A percentile compares a stretch with the other conserved stretches of the same genome.
phyloP scores from a whole-genome alignment of 2,888 invertebrate species.

The Lithophane socia region DNA sequence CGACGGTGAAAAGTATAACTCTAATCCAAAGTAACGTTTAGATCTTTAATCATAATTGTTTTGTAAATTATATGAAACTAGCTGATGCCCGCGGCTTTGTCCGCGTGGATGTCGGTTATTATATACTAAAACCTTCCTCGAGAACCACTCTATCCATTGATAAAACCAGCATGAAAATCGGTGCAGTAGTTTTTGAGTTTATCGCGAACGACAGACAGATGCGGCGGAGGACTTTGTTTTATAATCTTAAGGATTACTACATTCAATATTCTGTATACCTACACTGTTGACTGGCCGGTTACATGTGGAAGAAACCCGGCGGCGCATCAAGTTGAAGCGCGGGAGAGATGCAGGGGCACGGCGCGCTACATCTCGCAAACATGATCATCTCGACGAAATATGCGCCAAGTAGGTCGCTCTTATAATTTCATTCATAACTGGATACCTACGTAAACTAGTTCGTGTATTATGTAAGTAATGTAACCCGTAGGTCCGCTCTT shows the following conservation, averaged over 20 bases:
- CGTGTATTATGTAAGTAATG: conserved; percentile 63
- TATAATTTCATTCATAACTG: conserved; percentile 73
- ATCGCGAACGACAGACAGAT: too few species aligned
- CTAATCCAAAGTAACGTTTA: not conserved
- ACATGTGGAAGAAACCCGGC: conserved; percentile 25
- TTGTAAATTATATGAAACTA: not conserved
- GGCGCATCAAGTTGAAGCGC: conserved; percentile 52
- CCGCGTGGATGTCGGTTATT: too few species aligned
- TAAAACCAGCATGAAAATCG: too few species aligned
- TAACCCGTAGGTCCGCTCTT: conserved; percentile 49
- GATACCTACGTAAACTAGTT: conserved; percentile 73
- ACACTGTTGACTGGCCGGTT: conserved; percentile 5
- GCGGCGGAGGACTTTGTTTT: too few species aligned
- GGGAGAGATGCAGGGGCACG: conserved; percentile 53
- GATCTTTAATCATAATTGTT: not conserved
- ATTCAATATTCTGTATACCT: not conserved
- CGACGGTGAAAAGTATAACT: not conserved
- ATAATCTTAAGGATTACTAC: too few species aligned
- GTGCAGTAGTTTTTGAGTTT: too few species aligned
- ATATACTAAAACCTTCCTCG: too few species aligned
- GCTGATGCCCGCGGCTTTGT: too few species aligned
- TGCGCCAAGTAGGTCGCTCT: conserved; percentile 66
- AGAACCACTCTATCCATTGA: too few species aligned
- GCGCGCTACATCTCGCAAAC: conserved; percentile 49
- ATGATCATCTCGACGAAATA: conserved; percentile 60